Conservation (phyloP, 2,113 vertebrate species). For the Barnardius zonarius region DNA sequence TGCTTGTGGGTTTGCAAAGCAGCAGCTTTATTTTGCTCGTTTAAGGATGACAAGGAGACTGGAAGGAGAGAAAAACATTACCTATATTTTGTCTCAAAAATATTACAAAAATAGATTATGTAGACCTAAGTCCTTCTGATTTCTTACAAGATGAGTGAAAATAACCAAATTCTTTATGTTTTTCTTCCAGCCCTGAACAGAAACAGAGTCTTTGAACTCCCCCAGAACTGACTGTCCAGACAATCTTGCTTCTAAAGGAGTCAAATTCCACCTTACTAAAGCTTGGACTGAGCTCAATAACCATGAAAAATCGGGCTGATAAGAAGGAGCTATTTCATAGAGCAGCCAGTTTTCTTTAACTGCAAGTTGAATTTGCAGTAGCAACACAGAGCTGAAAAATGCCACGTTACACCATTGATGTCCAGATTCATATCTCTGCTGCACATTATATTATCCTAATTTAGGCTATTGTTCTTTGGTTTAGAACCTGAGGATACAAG, state of each 20-base stretch:
- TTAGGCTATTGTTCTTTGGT: neutral
- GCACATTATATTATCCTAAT: neutral
- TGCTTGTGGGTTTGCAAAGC: neutral
- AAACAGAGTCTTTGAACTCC: neutral
- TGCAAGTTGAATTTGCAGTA: neutral
- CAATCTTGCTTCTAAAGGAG: neutral
- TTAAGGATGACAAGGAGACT: neutral
- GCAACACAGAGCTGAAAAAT: neutral
- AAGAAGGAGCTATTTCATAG: neutral
- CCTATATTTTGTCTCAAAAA: neutral
- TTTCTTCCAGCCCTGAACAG: neutral
- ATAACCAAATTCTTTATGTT: neutral
- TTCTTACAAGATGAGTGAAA: neutral
- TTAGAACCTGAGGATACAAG: neutral
- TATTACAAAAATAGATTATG: neutral
- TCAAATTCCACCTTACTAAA: neutral
- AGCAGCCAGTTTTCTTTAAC: neutral
- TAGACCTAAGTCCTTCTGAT: neutral
- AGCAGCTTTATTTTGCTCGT: neutral
- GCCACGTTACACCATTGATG: fast-evolving
- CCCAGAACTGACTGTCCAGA: neutral
- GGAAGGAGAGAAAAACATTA: neutral
- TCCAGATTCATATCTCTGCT: neutral
- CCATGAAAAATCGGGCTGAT: neutral
- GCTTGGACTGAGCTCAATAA: neutral